Percentiles rank a stretch among this genome's conserved stretches.
Conservation (phyloP, 2,113 vertebrate genomes). For the Myotis brandtii region DNA sequence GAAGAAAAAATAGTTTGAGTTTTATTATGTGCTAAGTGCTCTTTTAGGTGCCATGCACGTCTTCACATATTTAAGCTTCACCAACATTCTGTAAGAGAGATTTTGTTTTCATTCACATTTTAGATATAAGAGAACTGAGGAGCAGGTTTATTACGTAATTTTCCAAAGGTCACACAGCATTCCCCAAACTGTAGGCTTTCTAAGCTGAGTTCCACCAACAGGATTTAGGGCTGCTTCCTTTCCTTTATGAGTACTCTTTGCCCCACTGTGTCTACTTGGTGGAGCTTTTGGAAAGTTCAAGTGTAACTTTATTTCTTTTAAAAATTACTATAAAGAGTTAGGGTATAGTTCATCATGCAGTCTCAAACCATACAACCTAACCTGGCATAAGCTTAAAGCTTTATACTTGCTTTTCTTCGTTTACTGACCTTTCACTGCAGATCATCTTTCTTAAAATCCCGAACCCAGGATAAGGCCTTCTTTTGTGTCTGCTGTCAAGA, state of each 20-base stretch:
- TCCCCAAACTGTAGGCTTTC: background rate
- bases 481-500: conserved; percentile 50
- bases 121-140: background rate
- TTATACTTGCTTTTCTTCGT: background rate
- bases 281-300: background rate
- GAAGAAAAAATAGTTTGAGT: background rate
- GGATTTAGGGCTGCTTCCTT: background rate
- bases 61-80: background rate
- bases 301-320: background rate
- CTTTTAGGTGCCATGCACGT: background rate
- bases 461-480: conserved; percentile 4
- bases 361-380: background rate
- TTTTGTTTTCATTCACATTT: background rate
- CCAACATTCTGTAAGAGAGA: background rate
- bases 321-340: background rate
- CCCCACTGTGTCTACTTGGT: background rate
- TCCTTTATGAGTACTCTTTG: background rate
- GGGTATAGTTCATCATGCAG: background rate
- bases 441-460: conserved; percentile 34
- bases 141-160: background rate
- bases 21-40: background rate
- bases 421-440: conserved; percentile 42
- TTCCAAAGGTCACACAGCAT: background rate
- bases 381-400: background rate
- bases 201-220: background rate